Base-by-base conservation (phyloP, 2,888 invertebrate genomes). In the Phengaris arion region DNA sequence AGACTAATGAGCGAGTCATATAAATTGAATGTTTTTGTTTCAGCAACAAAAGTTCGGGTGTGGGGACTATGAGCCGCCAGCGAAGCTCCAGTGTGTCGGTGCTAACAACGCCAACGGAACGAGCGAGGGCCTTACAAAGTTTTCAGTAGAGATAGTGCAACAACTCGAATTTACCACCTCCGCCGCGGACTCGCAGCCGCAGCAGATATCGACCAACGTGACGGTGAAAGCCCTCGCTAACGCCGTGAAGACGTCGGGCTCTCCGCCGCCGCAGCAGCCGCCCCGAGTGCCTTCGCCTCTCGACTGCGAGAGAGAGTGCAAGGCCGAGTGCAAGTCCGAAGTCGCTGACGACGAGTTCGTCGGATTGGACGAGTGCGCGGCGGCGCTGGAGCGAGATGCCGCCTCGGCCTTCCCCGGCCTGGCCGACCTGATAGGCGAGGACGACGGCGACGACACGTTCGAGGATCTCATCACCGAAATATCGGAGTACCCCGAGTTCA, bases 61-160 rank as follows among this genome's bases (percentile, higher is more conserved):
- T 94, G 89, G 96, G 70, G 95, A 95, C 79, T 95, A 95, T 85
- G 97, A 97, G 87, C 97, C 97, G 74, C 96, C 97, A 77, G 96
- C 97, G 78, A 97, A 97, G 89, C 90, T 93, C 77, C 92, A 96
- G 94, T 87, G 95, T 94, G 86, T 87, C 54, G 87, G 85, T 75
- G 86, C 86, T 76, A 89, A 89, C 77, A 89, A 89, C 74, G 90
- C 85, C 64, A 90, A 90, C 69, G 93, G 91, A 69, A 88, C 89
- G 76, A 93, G 93, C 80, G 95, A 95, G 82, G 94, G 92, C 45
- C 91, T 94, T 80, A 94, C 93, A 77, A 98, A 98, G 88, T 98
- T 98, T 92, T 97, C 97, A 6, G 98, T 98, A 78, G 98, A 98
- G 91, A 98, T 98, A 83, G 98, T 98, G 45, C 98, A 98, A 87